Evolutionary conservation across 2,113 vertebrate genomes (phyloP).

Genomic region (cat (Felis catus)): DNA sequence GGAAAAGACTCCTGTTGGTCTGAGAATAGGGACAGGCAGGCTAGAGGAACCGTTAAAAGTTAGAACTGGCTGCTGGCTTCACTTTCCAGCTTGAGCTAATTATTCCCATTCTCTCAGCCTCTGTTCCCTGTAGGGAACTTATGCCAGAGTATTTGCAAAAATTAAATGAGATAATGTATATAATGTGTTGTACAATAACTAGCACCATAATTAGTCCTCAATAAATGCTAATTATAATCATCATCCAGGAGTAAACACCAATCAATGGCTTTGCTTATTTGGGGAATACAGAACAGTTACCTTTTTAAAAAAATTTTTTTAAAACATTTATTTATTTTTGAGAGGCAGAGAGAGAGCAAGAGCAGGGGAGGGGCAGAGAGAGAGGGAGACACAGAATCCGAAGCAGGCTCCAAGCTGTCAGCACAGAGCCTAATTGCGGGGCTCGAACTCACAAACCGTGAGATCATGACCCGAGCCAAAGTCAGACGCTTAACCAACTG

Average conservation of each 20-base stretch:
- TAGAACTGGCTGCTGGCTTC: background rate
- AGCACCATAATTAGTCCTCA: background rate
- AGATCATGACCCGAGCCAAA: too few species aligned
- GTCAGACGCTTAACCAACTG: too few species aligned
- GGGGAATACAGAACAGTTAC: background rate
- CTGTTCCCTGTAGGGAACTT: background rate
- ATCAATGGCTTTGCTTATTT: background rate
- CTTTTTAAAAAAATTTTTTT: too few species aligned
- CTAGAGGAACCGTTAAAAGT: background rate
- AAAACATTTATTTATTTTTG: too few species aligned
- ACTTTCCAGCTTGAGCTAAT: background rate
- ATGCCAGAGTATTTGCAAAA: background rate
- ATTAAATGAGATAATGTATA: background rate
- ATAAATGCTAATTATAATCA: background rate
- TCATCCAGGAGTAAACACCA: constrained; percentile 18
- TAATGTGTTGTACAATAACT: background rate
- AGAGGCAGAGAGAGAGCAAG: too few species aligned
- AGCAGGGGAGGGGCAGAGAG: too few species aligned
- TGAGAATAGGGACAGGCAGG: background rate
- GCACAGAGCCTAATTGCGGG: too few species aligned
- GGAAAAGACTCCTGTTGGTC: background rate
- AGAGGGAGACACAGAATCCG: too few species aligned
- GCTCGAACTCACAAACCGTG: too few species aligned
- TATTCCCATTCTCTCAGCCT: background rate
- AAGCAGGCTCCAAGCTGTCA: too few species aligned